Evolutionary conservation across 2,888 invertebrate genomes (phyloP).

Genomic region (Tupiocoris notatus): DNA sequence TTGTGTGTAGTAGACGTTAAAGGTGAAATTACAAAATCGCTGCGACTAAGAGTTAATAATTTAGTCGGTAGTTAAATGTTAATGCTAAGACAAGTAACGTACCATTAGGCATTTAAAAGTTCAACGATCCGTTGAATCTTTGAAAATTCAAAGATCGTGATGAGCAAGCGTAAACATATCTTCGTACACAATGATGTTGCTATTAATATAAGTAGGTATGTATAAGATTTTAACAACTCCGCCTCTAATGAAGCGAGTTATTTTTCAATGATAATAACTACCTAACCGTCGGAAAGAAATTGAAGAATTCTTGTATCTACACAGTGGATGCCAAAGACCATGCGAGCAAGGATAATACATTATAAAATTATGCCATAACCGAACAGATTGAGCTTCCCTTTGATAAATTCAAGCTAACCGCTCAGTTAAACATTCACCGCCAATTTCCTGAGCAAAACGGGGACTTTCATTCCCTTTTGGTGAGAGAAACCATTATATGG

Average conservation of each 20-base stretch:
- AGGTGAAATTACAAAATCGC: background rate
- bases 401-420: no score
- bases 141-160: background rate
- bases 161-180: background rate
- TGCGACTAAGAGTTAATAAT: slow-evolving; percentile 6
- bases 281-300: no score
- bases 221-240: background rate
- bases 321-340: background rate
- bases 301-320: background rate
- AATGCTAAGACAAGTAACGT: background rate
- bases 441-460: no score
- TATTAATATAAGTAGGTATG: no score
- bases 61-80: slow-evolving; percentile 18
- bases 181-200: background rate
- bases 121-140: background rate
- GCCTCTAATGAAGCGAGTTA: background rate
- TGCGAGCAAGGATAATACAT: no score
- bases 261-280: background rate
- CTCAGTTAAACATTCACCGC: no score
- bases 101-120: background rate
- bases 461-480: no score
- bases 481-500: no score
- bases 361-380: no score
- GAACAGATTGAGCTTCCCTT: no score
- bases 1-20: background rate